Evolutionary conservation across 2,888 invertebrate genomes (phyloP).

Genomic region (Exephanes ischioxanthus): DNA sequence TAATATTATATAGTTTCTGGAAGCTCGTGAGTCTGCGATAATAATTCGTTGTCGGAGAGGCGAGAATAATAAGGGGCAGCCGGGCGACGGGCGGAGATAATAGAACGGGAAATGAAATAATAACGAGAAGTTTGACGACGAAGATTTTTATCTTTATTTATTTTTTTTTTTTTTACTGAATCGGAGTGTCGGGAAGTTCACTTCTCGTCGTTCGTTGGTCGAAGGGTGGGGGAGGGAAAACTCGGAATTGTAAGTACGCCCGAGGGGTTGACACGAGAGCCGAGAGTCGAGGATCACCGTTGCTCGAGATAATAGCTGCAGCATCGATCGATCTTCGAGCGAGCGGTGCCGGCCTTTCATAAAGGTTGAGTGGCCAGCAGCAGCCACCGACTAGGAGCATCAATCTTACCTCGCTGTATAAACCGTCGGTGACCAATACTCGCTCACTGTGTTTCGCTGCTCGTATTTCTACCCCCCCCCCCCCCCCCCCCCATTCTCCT

Average conservation of each 20-base stretch:
- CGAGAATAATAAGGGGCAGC: neutral
- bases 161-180: neutral
- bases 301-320: slow-evolving; percentile 39
- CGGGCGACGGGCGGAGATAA: neutral
- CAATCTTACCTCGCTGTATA: slow-evolving; percentile 33
- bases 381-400: slow-evolving; percentile 15
- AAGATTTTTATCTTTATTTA: neutral
- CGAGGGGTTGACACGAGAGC: slow-evolving; percentile 22
- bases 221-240: neutral
- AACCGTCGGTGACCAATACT: slow-evolving; percentile 14
- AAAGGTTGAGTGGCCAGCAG: slow-evolving; percentile 17
- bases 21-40: neutral
- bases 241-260: slow-evolving; percentile 22
- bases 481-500: neutral
- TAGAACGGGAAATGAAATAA: slow-evolving; percentile 7
- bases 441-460: slow-evolving; percentile 4
- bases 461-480: neutral
- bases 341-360: slow-evolving; percentile 15
- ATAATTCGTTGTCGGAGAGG: neutral
- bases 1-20: neutral
- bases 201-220: neutral
- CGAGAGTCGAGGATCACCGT: slow-evolving; percentile 43
- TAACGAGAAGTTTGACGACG: slow-evolving; percentile 3
- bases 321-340: slow-evolving; percentile 43
- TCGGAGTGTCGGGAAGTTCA: neutral